Percentiles rank a stretch among this genome's conserved stretches.
These are phyloP conservation scores for Auanema sp. DNA, from an alignment of 2,888 invertebrate species.

Conservation along the genomic window DNA sequence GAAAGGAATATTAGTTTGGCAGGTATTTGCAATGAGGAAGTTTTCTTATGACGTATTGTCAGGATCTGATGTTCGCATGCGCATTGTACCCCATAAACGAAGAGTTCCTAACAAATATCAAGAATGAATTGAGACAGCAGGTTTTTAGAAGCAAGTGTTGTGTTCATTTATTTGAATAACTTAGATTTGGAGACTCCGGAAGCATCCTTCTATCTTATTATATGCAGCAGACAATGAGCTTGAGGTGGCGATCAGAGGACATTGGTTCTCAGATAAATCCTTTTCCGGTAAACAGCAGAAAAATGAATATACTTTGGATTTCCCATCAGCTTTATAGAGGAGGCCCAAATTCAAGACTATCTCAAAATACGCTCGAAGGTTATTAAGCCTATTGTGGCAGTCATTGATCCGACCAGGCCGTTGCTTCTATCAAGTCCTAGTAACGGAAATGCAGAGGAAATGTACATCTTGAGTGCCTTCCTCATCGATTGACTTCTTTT, in stretches of 20 bases:
- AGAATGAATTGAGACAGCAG: slow-evolving; percentile 72
- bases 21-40: slow-evolving; percentile 65
- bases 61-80: slow-evolving; percentile 92
- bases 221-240: slow-evolving; percentile 98
- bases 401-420: slow-evolving; percentile 72
- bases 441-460: slow-evolving; percentile 72
- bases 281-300: slow-evolving; percentile 18
- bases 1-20: slow-evolving; percentile 90
- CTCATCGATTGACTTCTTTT: slow-evolving; percentile 3
- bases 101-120: slow-evolving; percentile 77
- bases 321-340: slow-evolving; percentile 19
- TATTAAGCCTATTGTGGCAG: slow-evolving; percentile 73
- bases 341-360: slow-evolving; percentile 51
- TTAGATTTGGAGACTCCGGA: slow-evolving; percentile 70
- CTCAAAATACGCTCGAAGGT: slow-evolving; percentile 78
- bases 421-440: slow-evolving; percentile 88
- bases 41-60: not conserved
- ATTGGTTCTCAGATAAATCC: slow-evolving; percentile 31
- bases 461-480: not conserved
- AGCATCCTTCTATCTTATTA: slow-evolving; percentile 83
- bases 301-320: not conserved
- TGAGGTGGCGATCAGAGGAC: slow-evolving; percentile 74
- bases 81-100: slow-evolving; percentile 83
- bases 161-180: slow-evolving; percentile 10
- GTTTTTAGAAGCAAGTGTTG: no score